Evolutionary conservation across 2,797 vertebrate species (phyloP).

Genomic region (Sebastes nivosus): DNA sequence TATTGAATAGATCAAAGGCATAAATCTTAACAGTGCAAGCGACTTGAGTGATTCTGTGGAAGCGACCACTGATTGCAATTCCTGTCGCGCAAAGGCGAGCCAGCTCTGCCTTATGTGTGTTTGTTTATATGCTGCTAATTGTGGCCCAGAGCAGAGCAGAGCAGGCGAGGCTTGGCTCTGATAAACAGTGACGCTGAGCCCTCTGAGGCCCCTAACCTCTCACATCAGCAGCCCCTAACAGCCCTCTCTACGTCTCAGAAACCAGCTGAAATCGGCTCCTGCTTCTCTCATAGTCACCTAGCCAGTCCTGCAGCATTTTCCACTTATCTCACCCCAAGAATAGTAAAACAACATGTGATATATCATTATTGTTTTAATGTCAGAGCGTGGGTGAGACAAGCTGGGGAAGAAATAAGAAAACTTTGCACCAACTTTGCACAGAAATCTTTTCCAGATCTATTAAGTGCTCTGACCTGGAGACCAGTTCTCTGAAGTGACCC

Average conservation of each 20-base stretch:
- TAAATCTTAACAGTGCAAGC: conserved; percentile 34
- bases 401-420: background rate
- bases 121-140: conserved; percentile 76
- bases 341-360: background rate
- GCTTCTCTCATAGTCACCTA: background rate
- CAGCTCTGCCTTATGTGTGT: conserved; percentile 54
- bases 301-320: background rate
- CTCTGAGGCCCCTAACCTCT: conserved; percentile 55
- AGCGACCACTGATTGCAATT: conserved; percentile 59
- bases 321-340: background rate
- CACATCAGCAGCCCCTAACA: conserved; percentile 40
- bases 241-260: conserved; percentile 15
- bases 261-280: conserved; percentile 21
- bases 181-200: conserved; percentile 58
- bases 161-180: conserved; percentile 49
- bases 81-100: conserved; percentile 49
- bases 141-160: conserved; percentile 59
- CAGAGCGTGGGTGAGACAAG: background rate
- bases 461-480: background rate
- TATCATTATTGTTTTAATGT: background rate
- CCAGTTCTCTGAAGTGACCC: background rate
- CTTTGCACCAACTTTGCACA: background rate
- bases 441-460: background rate
- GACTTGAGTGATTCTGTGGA: conserved; percentile 50
- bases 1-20: conserved; percentile 57